Evolutionary conservation across 2,797 vertebrate genomes (phyloP).

Genomic region (Cyprinodon diabolis): DNA sequence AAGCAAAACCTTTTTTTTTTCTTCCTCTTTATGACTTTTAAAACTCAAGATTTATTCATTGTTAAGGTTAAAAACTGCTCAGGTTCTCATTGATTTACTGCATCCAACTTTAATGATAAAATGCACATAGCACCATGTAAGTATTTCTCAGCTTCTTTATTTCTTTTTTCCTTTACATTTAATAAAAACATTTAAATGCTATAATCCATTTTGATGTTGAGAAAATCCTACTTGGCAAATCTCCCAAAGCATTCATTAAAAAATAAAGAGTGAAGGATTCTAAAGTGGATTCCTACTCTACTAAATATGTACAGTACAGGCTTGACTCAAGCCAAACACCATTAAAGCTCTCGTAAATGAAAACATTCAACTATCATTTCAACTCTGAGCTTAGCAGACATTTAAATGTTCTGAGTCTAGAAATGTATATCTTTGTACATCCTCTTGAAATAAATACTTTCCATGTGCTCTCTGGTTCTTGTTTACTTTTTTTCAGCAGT

Average conservation of each 20-base stretch:
- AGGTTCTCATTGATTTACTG: background rate
- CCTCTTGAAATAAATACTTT: conserved; percentile 1
- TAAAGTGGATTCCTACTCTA: conserved; percentile 27
- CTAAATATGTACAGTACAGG: conserved; percentile 34
- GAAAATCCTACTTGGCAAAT: background rate
- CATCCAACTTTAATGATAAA: background rate
- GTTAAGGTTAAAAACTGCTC: conserved; percentile 5
- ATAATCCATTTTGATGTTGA: conserved; percentile 15
- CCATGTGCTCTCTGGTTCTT: background rate
- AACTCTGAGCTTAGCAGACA: conserved; percentile 79
- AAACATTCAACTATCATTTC: conserved; percentile 83
- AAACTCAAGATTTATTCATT: conserved; percentile 4
- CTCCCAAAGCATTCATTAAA: conserved; percentile 11
- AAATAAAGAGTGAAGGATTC: conserved; percentile 1
- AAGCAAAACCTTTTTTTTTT: conserved; percentile 22
- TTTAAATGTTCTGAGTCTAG: background rate
- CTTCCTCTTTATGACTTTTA: background rate
- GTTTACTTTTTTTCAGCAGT: background rate
- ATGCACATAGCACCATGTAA: conserved; percentile 17
- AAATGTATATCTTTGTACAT: background rate
- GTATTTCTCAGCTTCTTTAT: conserved; percentile 15
- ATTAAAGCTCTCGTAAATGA: conserved; percentile 81
- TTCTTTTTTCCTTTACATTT: conserved; percentile 22
- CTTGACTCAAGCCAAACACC: conserved; percentile 88
- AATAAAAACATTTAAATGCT: conserved; percentile 20